Evolutionary conservation across 2,888 invertebrate species (phyloP).

Genomic region (Germaria angustata): DNA sequence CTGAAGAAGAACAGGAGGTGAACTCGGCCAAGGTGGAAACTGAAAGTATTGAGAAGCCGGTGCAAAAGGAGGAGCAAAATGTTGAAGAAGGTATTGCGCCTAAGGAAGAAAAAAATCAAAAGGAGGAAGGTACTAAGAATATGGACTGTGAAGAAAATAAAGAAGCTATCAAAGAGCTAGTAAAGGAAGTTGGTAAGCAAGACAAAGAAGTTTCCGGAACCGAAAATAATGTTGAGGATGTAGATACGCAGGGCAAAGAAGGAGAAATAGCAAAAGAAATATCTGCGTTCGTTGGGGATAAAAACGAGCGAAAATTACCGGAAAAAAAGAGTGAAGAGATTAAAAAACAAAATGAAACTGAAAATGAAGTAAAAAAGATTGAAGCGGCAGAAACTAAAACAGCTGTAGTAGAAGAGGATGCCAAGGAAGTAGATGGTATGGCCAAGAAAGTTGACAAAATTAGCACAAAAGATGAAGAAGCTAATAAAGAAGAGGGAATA

Average conservation of each 20-base stretch:
- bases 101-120: slow-evolving; percentile 66
- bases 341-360: slow-evolving; percentile 38
- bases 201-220: slow-evolving; percentile 27
- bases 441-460: neutral
- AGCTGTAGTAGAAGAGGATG: neutral
- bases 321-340: slow-evolving; percentile 7
- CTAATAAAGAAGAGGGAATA: slow-evolving; percentile 69
- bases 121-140: slow-evolving; percentile 37
- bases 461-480: slow-evolving; percentile 11
- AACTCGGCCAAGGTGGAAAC: slow-evolving; percentile 8
- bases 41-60: neutral
- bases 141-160: slow-evolving; percentile 34
- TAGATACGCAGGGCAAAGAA: slow-evolving; percentile 11
- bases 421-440: slow-evolving; percentile 48
- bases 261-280: slow-evolving; percentile 3
- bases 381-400: slow-evolving; percentile 59
- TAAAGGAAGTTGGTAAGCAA: neutral
- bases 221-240: slow-evolving; percentile 33
- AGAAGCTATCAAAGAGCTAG: slow-evolving; percentile 2
- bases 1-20: slow-evolving; percentile 65
- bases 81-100: neutral
- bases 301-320: slow-evolving; percentile 25
- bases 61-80: neutral
- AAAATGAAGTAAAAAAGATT: neutral
- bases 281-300: neutral